Percentiles rank a stretch among this genome's conserved stretches.
phyloP scores from a whole-genome alignment of 2,888 invertebrate genomes.

The Acleris sparsana region DNA sequence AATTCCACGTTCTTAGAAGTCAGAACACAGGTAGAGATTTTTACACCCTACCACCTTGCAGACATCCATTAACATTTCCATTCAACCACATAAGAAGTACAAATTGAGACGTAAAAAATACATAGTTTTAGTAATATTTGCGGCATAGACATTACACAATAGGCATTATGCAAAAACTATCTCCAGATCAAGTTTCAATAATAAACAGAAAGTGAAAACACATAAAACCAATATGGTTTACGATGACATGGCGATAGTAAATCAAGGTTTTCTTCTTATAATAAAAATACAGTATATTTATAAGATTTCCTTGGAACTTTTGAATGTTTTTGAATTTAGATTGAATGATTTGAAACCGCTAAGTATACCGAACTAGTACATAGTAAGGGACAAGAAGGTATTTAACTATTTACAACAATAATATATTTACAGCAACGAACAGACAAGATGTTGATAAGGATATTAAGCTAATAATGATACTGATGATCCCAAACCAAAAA shows the following conservation, averaged over 20 bases:
- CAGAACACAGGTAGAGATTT: conserved; percentile 67
- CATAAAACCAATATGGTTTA: conserved; percentile 54
- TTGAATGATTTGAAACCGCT: background rate
- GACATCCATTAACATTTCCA: conserved; percentile 37
- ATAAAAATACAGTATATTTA: conserved; percentile 18
- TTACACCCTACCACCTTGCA: conserved; percentile 53
- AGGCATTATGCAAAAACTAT: conserved; percentile 14
- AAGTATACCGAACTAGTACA: too few species aligned
- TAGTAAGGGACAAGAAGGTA: too few species aligned
- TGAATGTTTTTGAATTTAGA: conserved; percentile 5
- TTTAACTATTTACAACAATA: too few species aligned
- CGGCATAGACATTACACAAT: background rate
- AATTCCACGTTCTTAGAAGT: conserved; percentile 76
- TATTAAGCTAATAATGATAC: too few species aligned
- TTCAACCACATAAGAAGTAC: conserved; percentile 6
- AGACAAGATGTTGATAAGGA: too few species aligned
- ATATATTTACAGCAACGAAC: too few species aligned
- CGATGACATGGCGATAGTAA: conserved; percentile 46
- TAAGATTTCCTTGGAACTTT: background rate
- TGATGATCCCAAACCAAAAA: too few species aligned
- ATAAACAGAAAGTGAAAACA: conserved; percentile 48
- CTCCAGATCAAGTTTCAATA: conserved; percentile 31
- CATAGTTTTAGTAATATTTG: background rate
- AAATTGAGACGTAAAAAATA: background rate
- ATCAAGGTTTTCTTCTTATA: conserved; percentile 40